phyloP scores from a whole-genome alignment of 2,113 vertebrate species.

The Scomber colias region DNA sequence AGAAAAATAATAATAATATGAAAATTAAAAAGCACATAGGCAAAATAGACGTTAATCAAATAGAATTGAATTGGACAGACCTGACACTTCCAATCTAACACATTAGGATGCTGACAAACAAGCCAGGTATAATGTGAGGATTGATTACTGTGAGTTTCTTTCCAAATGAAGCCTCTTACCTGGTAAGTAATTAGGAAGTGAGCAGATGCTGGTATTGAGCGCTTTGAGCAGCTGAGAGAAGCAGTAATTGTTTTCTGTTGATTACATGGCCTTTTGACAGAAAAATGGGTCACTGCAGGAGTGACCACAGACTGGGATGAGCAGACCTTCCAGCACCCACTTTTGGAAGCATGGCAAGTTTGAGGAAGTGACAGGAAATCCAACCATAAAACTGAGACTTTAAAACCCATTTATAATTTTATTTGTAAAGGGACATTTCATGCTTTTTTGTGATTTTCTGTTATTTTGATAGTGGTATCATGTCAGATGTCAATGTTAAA shows the following conservation, averaged over 20 bases:
- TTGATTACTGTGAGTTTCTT: slow-evolving; percentile 68
- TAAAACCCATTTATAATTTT: too few relatives aligned
- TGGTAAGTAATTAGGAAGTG: slow-evolving; percentile 76
- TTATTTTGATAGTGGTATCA: too few relatives aligned
- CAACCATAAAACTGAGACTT: neutral
- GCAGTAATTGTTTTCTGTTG: slow-evolving; percentile 78
- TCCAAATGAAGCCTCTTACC: slow-evolving; percentile 69
- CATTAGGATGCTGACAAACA: slow-evolving; percentile 68
- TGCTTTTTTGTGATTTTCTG: too few relatives aligned
- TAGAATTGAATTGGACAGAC: slow-evolving; percentile 35
- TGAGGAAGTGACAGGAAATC: neutral
- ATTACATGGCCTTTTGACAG: slow-evolving; percentile 72
- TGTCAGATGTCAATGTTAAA: too few relatives aligned
- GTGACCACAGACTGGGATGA: slow-evolving; percentile 44
- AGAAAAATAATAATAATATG: neutral
- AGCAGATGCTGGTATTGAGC: slow-evolving; percentile 72
- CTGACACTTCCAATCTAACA: slow-evolving; percentile 35
- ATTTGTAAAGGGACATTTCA: too few relatives aligned
- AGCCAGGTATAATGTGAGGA: slow-evolving; percentile 58
- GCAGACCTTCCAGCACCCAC: slow-evolving; percentile 3
- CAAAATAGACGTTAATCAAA: slow-evolving; percentile 38
- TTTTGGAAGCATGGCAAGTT: neutral
- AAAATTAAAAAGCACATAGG: slow-evolving; percentile 5
- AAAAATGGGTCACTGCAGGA: slow-evolving; percentile 54
- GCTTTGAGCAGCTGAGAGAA: slow-evolving; percentile 56